Evolutionary conservation across 1,140 invertebrate genomes (phyloP).

Genomic region (Drosophila persimilis): DNA sequence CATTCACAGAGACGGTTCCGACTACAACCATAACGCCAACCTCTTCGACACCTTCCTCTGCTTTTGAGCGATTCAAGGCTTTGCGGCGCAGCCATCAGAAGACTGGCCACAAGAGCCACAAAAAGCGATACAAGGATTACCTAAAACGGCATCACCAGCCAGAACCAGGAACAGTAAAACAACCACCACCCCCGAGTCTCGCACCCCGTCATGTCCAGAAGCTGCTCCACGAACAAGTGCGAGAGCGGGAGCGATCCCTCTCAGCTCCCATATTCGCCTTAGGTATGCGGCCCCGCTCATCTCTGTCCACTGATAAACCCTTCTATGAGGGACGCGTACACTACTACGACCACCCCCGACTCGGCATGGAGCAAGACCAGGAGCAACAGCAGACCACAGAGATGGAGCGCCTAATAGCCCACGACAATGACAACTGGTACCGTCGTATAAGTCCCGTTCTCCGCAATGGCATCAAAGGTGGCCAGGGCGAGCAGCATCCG

Average conservation of each 20-base stretch:
- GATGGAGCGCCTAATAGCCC: slow-evolving; percentile 66
- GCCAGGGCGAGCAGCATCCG: slow-evolving; percentile 24
- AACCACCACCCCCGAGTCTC: slow-evolving; percentile 3
- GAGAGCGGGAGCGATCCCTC: slow-evolving; percentile 22
- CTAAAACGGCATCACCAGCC: slow-evolving; percentile 40
- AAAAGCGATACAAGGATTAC: slow-evolving; percentile 78
- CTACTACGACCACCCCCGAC: slow-evolving; percentile 58
- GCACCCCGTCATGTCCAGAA: slow-evolving; percentile 35
- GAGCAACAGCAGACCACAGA: slow-evolving; percentile 34
- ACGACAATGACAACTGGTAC: slow-evolving; percentile 70
- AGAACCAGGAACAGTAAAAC: not conserved
- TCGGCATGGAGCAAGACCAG: slow-evolving; percentile 11
- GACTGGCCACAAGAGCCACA: slow-evolving; percentile 74
- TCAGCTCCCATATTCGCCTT: slow-evolving; percentile 59
- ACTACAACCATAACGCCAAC: not conserved
- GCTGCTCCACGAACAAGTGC: slow-evolving; percentile 31
- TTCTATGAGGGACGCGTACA: slow-evolving; percentile 78
- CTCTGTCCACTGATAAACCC: slow-evolving; percentile 35
- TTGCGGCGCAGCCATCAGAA: slow-evolving; percentile 60
- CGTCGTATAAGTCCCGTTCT: slow-evolving; percentile 69
- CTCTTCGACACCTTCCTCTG: slow-evolving; percentile 30
- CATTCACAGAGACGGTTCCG: not conserved
- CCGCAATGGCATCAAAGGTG: slow-evolving; percentile 62
- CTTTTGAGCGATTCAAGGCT: slow-evolving; percentile 72
- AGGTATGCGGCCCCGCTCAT: slow-evolving; percentile 28